Evolutionary conservation across 92 coral and sea anemone genomes (phyloP), one percentile per base, ranked within the genome.

Genomic region (Meandrina meandrites): DNA sequence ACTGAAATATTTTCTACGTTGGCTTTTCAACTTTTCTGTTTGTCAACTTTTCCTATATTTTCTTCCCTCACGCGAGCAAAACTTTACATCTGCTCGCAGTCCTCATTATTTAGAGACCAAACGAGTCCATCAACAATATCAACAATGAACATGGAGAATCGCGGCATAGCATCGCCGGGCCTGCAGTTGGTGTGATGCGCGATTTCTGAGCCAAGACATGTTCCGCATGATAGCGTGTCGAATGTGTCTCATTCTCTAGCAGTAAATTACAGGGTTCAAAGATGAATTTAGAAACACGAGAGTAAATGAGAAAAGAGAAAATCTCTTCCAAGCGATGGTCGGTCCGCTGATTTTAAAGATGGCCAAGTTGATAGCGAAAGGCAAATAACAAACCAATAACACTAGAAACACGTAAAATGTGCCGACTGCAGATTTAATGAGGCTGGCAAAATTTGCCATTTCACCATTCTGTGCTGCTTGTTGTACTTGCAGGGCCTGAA

Each of bases 241-340:
- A 71, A 71, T 71, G 47, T 71, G 76, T 34, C 47, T 34, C 76
- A 71, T 71, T 45, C 34, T 71, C 76, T 45, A 71, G 45, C 47
- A 35, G 47, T 71, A 71, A 71, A 71, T 71, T 2, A 35, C 22
- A 71, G 76, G 76, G 22, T 71, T 71, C 48, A 71, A 71, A 32
- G 76, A 35, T 3, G 76, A 71, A 71, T 71, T 71, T 6, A 71
- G 76, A 71, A 15, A 35, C 13, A 35, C 2, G 8, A 71, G 76
- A 71, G 76, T 71, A 0, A 2, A 71, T 0, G 76, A 34, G 76
- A 34, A 71, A 34, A 34, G 76, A 71, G 21, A 10, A 62, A 6
- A n/a, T n/a, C 27, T 62, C 31, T 62, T 62, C 5, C 5, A 24
- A 5, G 69, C 12, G 10, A 62, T 62, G 2, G 30, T n/a, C 7